Conservation (phyloP, 2,888 invertebrate species). For the Abrostola tripartita region DNA sequence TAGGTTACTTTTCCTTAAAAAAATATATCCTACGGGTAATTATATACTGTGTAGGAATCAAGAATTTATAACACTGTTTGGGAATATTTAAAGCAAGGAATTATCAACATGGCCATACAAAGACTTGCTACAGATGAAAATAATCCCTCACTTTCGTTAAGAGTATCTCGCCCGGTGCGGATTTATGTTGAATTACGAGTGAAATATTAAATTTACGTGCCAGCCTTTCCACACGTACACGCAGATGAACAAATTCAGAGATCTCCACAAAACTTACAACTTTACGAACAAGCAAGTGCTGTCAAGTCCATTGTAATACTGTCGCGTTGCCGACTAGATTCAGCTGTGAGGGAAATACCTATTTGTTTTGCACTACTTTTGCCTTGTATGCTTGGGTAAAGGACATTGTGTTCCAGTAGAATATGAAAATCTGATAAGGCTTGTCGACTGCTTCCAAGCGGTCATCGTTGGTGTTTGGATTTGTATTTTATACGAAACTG, state of each 20-base stretch:
- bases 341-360: slow-evolving; percentile 18
- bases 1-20: too few relatives aligned
- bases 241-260: slow-evolving; percentile 22
- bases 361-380: slow-evolving; percentile 28
- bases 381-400: slow-evolving; percentile 10
- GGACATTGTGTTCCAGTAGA: slow-evolving; percentile 10
- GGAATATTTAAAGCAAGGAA: not conserved
- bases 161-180: slow-evolving; percentile 48
- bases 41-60: too few relatives aligned
- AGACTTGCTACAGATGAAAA: slow-evolving; percentile 25
- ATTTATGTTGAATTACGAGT: slow-evolving; percentile 66
- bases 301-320: slow-evolving; percentile 17
- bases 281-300: not conserved
- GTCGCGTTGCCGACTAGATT: slow-evolving; percentile 21
- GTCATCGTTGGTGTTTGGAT: not conserved
- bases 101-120: not conserved
- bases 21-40: too few relatives aligned
- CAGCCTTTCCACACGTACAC: slow-evolving; percentile 38
- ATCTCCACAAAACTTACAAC: slow-evolving; percentile 3
- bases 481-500: not conserved
- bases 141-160: slow-evolving; percentile 58
- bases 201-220: slow-evolving; percentile 70
- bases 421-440: slow-evolving; percentile 12
- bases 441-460: slow-evolving; percentile 1
- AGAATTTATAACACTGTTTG: too few relatives aligned